Conservation (phyloP, 2,113 vertebrate species). For the Nothoprocta pentlandii region DNA sequence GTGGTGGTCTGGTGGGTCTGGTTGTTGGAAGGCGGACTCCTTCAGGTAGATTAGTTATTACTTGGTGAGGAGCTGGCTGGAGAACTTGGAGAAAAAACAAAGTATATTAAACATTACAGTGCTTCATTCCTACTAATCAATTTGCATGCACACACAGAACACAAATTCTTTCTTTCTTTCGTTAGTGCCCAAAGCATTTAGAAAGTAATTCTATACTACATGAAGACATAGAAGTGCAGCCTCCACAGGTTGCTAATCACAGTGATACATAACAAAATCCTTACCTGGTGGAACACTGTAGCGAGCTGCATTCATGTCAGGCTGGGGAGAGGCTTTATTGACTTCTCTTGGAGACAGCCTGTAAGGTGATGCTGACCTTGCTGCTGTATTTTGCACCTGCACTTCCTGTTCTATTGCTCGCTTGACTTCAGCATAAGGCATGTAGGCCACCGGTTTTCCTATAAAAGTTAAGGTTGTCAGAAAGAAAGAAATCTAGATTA, state of each 20-base stretch:
- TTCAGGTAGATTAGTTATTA: conserved; percentile 89
- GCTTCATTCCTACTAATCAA: background rate
- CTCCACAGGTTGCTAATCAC: background rate
- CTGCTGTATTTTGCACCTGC: conserved; percentile 75
- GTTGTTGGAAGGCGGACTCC: conserved; percentile 90
- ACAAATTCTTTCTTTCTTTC: background rate
- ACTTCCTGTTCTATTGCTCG: conserved; percentile 88
- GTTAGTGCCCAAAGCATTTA: background rate
- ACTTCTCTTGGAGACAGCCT: conserved; percentile 88
- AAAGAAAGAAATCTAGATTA: conserved; percentile 55
- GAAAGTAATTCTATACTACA: background rate
- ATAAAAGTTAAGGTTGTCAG: conserved; percentile 54
- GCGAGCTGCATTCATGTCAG: conserved; percentile 80
- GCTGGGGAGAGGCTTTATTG: conserved; percentile 87
- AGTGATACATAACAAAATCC: background rate
- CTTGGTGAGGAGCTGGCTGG: conserved; percentile 92
- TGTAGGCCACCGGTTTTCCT: conserved; percentile 88
- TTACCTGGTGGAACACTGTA: conserved; percentile 92
- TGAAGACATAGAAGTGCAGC: background rate
- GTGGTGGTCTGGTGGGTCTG: conserved; percentile 92
- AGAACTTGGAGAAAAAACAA: conserved; percentile 82
- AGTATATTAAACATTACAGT: background rate
- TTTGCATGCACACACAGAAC: background rate
- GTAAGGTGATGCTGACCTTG: conserved; percentile 86
- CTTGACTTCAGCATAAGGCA: conserved; percentile 88